Conservation (phyloP, 2,113 vertebrate species). For the Murina feae region DNA sequence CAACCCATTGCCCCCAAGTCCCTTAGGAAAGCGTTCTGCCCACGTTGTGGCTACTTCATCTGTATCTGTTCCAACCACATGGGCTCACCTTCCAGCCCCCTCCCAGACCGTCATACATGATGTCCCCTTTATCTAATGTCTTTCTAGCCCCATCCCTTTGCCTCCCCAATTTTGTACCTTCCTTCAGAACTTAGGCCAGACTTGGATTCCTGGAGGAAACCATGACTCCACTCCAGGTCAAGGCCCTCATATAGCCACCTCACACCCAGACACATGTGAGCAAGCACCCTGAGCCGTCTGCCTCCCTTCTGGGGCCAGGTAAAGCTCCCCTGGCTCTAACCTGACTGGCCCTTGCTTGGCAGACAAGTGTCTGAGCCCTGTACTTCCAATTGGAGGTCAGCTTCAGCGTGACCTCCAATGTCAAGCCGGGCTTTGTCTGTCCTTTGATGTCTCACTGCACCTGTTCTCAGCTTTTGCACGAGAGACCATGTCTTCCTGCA, state of each 20-base stretch:
- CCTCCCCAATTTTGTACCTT: not conserved
- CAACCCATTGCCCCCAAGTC: no score
- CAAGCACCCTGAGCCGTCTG: not conserved
- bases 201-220: not conserved
- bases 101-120: not conserved
- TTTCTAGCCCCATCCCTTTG: not conserved
- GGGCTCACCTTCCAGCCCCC: not conserved
- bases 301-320: not conserved
- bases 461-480: not conserved
- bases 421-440: not conserved
- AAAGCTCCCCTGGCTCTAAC: not conserved
- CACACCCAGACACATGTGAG: no score
- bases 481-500: not conserved
- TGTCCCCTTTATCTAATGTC: not conserved
- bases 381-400: not conserved
- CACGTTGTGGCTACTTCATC: not conserved
- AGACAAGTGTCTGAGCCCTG: not conserved
- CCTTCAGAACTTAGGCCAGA: not conserved
- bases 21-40: not conserved
- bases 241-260: not conserved
- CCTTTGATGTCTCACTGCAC: not conserved
- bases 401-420: not conserved
- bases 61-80: not conserved
- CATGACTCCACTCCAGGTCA: not conserved
- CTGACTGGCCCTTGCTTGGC: no score